Conservation (phyloP, 2,888 invertebrate genomes). For the Nymphalis polychloros region DNA sequence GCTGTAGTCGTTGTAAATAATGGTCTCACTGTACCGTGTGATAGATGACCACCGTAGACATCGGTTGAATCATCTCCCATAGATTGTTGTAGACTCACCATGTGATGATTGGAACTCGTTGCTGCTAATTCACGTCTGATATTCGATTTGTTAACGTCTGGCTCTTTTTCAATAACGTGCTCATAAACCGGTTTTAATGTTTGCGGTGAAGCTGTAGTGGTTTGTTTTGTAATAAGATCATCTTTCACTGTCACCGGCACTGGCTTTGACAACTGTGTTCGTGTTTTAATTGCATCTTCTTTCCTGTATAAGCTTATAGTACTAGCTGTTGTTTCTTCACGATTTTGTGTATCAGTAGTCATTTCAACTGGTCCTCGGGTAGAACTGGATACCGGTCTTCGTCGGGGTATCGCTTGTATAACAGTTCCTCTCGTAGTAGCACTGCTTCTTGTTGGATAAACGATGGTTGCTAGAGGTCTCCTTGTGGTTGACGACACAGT, state of each 20-base stretch:
- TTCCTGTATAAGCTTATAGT: constrained; percentile 66
- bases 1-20: constrained; percentile 85
- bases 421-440: constrained; percentile 82
- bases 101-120: constrained; percentile 80
- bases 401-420: constrained; percentile 84
- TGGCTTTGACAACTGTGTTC: constrained; percentile 67
- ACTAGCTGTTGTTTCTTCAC: constrained; percentile 64
- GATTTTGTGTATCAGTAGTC: constrained; percentile 57
- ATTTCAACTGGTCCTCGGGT: constrained; percentile 59
- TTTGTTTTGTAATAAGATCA: constrained; percentile 68
- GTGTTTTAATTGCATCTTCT: constrained; percentile 55
- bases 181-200: constrained; percentile 81
- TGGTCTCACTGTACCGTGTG: constrained; percentile 84
- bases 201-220: constrained; percentile 63
- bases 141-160: constrained; percentile 77
- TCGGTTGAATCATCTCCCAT: constrained; percentile 85
- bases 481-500: constrained; percentile 80
- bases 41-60: constrained; percentile 85
- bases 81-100: constrained; percentile 81
- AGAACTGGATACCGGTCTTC: constrained; percentile 66
- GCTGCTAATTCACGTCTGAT: constrained; percentile 84
- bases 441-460: constrained; percentile 79
- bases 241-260: constrained; percentile 59
- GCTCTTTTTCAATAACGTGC: constrained; percentile 69
- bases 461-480: constrained; percentile 73